Evolutionary conservation across 1,140 invertebrate species (phyloP).

Genomic region (Cherax quadricarinatus): DNA sequence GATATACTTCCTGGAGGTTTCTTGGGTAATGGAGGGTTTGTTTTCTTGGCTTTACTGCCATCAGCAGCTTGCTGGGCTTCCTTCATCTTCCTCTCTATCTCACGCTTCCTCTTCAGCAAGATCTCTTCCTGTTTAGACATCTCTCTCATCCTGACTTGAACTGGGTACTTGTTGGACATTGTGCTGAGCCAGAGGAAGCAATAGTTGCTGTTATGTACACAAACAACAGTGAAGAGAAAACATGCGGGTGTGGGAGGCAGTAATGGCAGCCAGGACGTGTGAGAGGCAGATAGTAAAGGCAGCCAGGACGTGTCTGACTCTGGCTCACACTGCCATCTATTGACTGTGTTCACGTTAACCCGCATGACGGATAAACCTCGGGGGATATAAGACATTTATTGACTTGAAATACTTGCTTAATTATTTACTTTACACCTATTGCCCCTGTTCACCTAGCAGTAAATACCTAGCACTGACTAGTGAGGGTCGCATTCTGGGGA

Average conservation of each 20-base stretch:
- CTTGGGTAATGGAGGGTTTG: not conserved
- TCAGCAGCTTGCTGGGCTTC: not conserved
- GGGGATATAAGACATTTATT: no score
- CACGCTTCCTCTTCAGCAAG: constrained; percentile 51
- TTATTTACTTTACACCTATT: no score
- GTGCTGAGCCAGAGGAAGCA: not conserved
- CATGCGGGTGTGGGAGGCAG: no score
- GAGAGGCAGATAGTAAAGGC: not conserved
- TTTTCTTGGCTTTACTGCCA: not conserved
- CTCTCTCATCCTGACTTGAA: constrained; percentile 51
- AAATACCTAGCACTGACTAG: no score
- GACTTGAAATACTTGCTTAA: no score
- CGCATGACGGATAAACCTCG: not conserved
- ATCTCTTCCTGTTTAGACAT: constrained; percentile 59
- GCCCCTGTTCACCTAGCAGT: no score
- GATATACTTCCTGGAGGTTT: not conserved
- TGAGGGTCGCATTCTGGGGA: no score
- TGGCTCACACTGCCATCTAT: not conserved
- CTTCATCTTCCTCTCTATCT: constrained; percentile 47
- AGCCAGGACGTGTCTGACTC: not conserved
- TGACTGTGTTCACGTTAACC: not conserved
- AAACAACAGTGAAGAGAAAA: no score
- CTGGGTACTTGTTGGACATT: constrained; percentile 54
- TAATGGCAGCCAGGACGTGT: not conserved
- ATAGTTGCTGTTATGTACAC: not conserved